Evolutionary conservation across 1,140 invertebrate species (phyloP).

Genomic region (Drosophila rufa): DNA sequence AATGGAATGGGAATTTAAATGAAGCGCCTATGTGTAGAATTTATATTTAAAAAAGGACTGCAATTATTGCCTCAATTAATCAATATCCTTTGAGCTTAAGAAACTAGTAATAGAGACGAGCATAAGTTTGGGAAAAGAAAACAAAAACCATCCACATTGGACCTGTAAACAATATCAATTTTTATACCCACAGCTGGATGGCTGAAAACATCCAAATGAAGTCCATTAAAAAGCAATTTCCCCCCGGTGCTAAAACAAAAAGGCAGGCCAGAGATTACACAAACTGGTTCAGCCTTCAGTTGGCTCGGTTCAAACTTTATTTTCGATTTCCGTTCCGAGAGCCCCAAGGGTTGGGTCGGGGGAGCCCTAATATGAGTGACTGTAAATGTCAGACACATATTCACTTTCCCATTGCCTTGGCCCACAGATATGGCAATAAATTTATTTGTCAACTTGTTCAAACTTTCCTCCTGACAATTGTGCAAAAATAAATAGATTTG

Average conservation of each 20-base stretch:
- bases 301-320: conserved; percentile 53
- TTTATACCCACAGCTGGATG: conserved; percentile 19
- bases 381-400: conserved; percentile 46
- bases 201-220: conserved; percentile 40
- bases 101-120: background rate
- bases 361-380: conserved; percentile 31
- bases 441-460: conserved; percentile 47
- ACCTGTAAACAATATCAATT: conserved; percentile 16
- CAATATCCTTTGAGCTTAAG: background rate
- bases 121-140: background rate
- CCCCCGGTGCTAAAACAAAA: conserved; percentile 33
- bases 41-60: background rate
- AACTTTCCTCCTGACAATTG: conserved; percentile 38
- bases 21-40: no score
- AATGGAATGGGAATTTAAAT: background rate
- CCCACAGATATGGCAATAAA: conserved; percentile 37
- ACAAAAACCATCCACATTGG: conserved; percentile 1
- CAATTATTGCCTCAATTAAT: conserved; percentile 6
- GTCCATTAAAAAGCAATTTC: conserved; percentile 64
- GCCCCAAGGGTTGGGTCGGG: conserved; percentile 31
- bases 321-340: conserved; percentile 52
- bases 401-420: conserved; percentile 44
- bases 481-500: conserved; percentile 29
- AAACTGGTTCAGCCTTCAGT: conserved; percentile 51
- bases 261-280: conserved; percentile 19